Evolutionary conservation across 1,140 invertebrate genomes (phyloP), one percentile per base, ranked within the genome.

Genomic region (Drosophila equinoxialis): DNA sequence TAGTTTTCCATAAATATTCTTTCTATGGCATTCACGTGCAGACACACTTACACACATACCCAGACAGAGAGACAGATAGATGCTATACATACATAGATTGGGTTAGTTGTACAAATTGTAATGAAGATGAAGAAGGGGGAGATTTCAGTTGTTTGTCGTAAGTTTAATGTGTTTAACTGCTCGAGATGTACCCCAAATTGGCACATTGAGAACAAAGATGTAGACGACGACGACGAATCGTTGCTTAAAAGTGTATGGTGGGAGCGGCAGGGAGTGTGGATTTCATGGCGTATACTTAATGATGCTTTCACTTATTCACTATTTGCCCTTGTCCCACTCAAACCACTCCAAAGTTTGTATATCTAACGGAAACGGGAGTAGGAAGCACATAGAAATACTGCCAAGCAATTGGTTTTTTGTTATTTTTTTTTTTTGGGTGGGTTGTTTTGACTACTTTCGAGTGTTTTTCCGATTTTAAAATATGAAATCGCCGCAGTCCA

Each of bases 401-500:
- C 74, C 68, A 59, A 75, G 69, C 68, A 67, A 37, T 57, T 26
- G 35, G 60, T 51, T 20, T n/a, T 13, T 42, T 58, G 54, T 57
- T 14, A 17, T 5, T 62, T 51, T 20, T n/a, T 13, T 42, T 14
- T 45, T 5, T 62, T 55, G 72, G 70, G 67, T 79, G 76, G 75
- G 72, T 71, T 78, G 14, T 35, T 39, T 59, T 59, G 57, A 23
- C 42, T 48, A 54, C 35, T 45, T 13, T 20, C 37, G 45, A 45
- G 54, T 62, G 23, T 23, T 57, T 57, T 10, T 35, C 37, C 6
- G 39, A 35, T 39, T 84, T 93, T 94, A 94, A 93, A 94, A 94
- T 93, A 94, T 94, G 78, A 94, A 94, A 71, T 94, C 94, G 2
- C 94, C 94, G 86, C 94, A 94, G 72, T 94, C 94, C 58, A 94